Evolutionary conservation across 1,140 invertebrate species (phyloP).

Genomic region (Grapholita molesta): DNA sequence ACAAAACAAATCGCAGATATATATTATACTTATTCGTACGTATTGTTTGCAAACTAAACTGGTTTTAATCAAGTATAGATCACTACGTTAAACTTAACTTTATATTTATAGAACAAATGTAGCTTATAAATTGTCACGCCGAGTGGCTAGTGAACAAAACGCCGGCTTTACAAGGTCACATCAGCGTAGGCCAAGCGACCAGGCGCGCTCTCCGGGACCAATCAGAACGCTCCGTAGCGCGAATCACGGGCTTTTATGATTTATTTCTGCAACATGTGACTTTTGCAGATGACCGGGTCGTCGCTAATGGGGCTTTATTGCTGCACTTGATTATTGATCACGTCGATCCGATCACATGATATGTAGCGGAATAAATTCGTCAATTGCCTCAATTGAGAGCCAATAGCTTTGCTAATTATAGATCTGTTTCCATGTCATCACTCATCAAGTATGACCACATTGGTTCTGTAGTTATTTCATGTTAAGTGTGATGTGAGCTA

Average conservation of each 20-base stretch:
- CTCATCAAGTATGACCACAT: background rate
- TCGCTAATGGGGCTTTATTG: background rate
- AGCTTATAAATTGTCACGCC: conserved; percentile 3
- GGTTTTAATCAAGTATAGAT: background rate
- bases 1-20: background rate
- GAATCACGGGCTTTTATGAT: conserved; percentile 4
- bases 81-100: background rate
- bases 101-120: background rate
- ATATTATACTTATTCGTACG: too few species aligned
- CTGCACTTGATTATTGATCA: background rate
- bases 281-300: conserved; percentile 10
- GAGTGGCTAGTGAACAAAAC: background rate
- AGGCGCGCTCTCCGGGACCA: background rate
- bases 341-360: background rate
- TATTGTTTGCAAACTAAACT: background rate
- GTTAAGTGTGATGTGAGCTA: too few species aligned
- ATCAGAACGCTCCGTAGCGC: background rate
- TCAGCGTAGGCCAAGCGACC: background rate
- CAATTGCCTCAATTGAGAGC: background rate
- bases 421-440: background rate
- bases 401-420: background rate
- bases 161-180: conserved; percentile 1
- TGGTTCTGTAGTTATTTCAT: background rate
- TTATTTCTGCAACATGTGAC: conserved; percentile 15
- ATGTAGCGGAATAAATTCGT: background rate